Percentiles rank a stretch among this genome's conserved stretches.
Conservation (phyloP, 1,140 invertebrate genomes). For the Cylas formicarius region DNA sequence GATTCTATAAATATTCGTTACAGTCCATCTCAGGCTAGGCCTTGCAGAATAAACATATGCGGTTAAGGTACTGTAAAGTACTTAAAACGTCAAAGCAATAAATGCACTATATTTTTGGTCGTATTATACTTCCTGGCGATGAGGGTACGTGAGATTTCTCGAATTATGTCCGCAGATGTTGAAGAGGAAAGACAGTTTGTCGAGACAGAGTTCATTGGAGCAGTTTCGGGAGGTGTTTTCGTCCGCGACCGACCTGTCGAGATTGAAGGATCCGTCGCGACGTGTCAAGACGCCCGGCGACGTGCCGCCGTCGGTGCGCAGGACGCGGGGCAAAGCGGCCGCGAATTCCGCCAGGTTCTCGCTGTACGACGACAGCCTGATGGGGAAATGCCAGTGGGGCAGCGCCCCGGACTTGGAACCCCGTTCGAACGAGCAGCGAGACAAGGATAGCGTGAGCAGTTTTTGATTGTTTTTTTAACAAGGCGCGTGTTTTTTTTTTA, state of each 20-base stretch:
- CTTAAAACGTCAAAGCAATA: no score
- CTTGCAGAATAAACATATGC: no score
- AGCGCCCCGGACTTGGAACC: slow-evolving; percentile 42
- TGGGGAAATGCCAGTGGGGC: slow-evolving; percentile 47
- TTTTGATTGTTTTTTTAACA: no score
- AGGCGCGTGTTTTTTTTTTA: no score
- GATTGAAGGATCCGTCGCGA: slow-evolving; percentile 63
- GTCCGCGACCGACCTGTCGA: slow-evolving; percentile 48
- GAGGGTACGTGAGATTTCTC: no score
- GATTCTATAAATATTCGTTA: no score
- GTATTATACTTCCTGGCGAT: slow-evolving; percentile 19
- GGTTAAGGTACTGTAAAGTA: no score
- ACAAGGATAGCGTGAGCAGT: slow-evolving; percentile 40
- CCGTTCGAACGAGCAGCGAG: slow-evolving; percentile 35
- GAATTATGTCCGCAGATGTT: slow-evolving; percentile 36
- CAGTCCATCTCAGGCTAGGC: no score
- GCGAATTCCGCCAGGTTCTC: slow-evolving; percentile 55
- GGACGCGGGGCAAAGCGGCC: slow-evolving; percentile 51
- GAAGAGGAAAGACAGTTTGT: slow-evolving; percentile 36
- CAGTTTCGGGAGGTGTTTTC: slow-evolving; percentile 62
- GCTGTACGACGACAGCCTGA: slow-evolving; percentile 80
- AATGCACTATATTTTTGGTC: no score
- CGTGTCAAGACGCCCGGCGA: slow-evolving; percentile 77
- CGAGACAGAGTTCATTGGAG: slow-evolving; percentile 56
- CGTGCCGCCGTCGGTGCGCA: slow-evolving; percentile 64